Conservation (phyloP, 1,140 invertebrate genomes). For the Pemphigus obesinymphae region DNA sequence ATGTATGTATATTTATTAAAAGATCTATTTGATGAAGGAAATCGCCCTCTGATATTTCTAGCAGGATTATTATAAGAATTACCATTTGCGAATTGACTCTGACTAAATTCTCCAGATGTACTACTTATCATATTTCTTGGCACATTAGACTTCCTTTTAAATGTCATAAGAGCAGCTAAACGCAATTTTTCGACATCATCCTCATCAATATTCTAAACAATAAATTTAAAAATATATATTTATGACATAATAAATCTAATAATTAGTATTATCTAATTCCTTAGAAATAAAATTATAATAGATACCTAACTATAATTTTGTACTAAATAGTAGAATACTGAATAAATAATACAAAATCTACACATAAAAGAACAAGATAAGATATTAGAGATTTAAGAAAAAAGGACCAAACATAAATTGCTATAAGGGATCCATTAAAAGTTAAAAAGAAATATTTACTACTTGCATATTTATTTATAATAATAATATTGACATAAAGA, state of each 20-base stretch:
- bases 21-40: neutral
- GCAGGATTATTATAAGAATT: neutral
- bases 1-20: slow-evolving; percentile 1
- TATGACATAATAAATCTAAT: neutral
- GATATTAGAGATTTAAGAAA: too few relatives aligned
- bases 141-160: slow-evolving; percentile 19
- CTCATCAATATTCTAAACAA: slow-evolving; percentile 29
- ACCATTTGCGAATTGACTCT: neutral
- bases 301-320: too few relatives aligned
- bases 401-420: too few relatives aligned
- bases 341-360: too few relatives aligned
- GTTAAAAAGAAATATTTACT: too few relatives aligned
- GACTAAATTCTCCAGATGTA: slow-evolving; percentile 22
- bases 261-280: neutral
- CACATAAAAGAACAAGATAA: too few relatives aligned
- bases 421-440: too few relatives aligned
- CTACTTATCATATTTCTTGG: slow-evolving; percentile 25
- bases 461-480: too few relatives aligned
- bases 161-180: slow-evolving; percentile 31
- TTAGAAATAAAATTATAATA: neutral
- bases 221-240: neutral
- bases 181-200: slow-evolving; percentile 35
- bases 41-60: slow-evolving; percentile 20
- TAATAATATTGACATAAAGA: too few relatives aligned
- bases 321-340: too few relatives aligned